A percentile compares a stretch with the other conserved stretches of the same genome.
phyloP scores from a whole-genome alignment of 2,888 invertebrate species.

The Plemyria rubiginata region DNA sequence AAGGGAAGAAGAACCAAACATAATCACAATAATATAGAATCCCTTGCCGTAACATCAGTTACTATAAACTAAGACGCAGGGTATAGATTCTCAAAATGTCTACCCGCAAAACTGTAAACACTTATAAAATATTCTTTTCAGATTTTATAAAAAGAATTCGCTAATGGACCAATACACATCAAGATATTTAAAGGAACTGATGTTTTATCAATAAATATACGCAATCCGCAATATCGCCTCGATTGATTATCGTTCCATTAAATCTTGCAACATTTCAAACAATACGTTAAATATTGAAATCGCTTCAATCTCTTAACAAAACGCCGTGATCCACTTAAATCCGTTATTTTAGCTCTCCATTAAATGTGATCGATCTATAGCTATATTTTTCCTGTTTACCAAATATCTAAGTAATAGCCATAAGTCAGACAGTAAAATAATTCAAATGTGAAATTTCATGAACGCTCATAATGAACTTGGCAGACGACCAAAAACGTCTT shows the following conservation, averaged over 20 bases:
- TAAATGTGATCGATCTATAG: constrained; percentile 82
- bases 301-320: constrained; percentile 55
- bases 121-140: background rate
- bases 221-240: constrained; percentile 33
- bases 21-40: no score
- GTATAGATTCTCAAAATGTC: no score
- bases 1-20: no score
- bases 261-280: constrained; percentile 56
- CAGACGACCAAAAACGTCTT: constrained; percentile 84
- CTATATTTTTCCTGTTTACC: constrained; percentile 85
- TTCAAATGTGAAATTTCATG: constrained; percentile 86
- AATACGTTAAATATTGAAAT: constrained; percentile 52
- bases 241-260: constrained; percentile 47
- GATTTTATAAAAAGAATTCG: background rate
- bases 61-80: no score
- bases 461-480: constrained; percentile 86
- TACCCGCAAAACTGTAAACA: background rate
- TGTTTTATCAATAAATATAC: constrained; percentile 38
- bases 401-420: constrained; percentile 85
- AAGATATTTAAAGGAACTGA: constrained; percentile 23
- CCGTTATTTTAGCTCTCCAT: constrained; percentile 76
- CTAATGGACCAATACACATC: constrained; percentile 14
- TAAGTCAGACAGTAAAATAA: constrained; percentile 85
- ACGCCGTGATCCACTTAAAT: constrained; percentile 75
- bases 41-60: no score